Evolutionary conservation across 1,140 invertebrate species (phyloP).

Genomic region (Eumeta japonica): DNA sequence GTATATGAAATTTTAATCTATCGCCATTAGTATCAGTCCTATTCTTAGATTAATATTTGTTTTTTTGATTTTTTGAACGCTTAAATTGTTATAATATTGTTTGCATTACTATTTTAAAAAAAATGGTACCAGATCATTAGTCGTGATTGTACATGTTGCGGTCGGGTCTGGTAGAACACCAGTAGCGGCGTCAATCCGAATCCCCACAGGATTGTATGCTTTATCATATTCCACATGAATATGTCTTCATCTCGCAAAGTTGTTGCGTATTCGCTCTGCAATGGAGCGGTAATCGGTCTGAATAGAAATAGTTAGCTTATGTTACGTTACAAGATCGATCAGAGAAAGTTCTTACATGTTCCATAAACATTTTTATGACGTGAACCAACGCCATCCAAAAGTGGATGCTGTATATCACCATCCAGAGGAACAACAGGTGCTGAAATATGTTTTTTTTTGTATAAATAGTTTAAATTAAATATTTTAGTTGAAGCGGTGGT

Average conservation of each 20-base stretch:
- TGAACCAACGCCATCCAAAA: constrained; percentile 35
- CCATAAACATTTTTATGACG: constrained; percentile 27
- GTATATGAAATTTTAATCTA: too few relatives aligned
- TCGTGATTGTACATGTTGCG: constrained; percentile 21
- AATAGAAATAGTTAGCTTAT: constrained; percentile 16
- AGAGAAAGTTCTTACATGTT: too few relatives aligned
- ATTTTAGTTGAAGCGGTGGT: neutral
- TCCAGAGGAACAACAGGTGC: constrained; percentile 43
- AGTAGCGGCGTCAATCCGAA: constrained; percentile 24
- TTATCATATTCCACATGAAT: constrained; percentile 16
- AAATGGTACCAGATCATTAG: constrained; percentile 49
- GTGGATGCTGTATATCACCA: constrained; percentile 44
- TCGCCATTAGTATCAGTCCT: too few relatives aligned
- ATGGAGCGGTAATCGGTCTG: neutral
- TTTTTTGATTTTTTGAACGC: neutral
- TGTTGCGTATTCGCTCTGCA: too few relatives aligned
- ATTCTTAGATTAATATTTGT: too few relatives aligned
- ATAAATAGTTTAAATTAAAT: neutral
- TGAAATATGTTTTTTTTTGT: constrained; percentile 22
- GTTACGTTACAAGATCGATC: constrained; percentile 26
- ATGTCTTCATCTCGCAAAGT: too few relatives aligned
- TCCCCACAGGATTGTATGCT: constrained; percentile 40
- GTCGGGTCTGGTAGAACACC: constrained; percentile 28
- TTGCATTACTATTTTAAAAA: too few relatives aligned
- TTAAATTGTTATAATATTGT: neutral